Evolutionary conservation across 2,797 vertebrate genomes (phyloP).

Genomic region (Neostethus bicornis): DNA sequence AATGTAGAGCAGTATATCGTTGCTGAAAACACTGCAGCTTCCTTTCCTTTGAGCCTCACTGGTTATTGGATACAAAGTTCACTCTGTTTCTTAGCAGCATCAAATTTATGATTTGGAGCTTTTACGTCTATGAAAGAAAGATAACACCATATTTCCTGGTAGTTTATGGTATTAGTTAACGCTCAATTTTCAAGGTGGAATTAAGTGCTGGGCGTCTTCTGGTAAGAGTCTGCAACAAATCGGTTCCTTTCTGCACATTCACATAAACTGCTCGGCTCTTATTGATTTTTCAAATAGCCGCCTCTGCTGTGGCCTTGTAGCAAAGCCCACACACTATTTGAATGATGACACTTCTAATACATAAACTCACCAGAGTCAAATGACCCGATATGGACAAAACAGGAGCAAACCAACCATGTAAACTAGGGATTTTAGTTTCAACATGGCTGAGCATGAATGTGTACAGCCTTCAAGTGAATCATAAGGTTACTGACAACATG

Average conservation of each 20-base stretch:
- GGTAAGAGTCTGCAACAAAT: slow-evolving; percentile 22
- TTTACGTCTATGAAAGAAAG: slow-evolving; percentile 24
- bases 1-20: slow-evolving; percentile 66
- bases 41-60: slow-evolving; percentile 11
- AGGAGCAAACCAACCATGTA: slow-evolving; percentile 35
- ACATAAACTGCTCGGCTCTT: slow-evolving; percentile 33
- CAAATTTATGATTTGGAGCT: slow-evolving; percentile 33
- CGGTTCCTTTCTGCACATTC: slow-evolving; percentile 38
- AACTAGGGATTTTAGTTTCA: slow-evolving; percentile 33
- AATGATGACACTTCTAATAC: slow-evolving; percentile 55
- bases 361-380: slow-evolving; percentile 41
- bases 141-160: not conserved
- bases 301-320: slow-evolving; percentile 52
- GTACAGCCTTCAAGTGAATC: slow-evolving; percentile 13
- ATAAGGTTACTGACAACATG: slow-evolving; percentile 23
- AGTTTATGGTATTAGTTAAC: slow-evolving; percentile 29
- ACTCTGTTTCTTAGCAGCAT: slow-evolving; percentile 25
- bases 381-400: slow-evolving; percentile 23
- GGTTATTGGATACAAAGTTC: slow-evolving; percentile 16
- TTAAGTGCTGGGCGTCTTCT: slow-evolving; percentile 1
- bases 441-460: slow-evolving; percentile 17
- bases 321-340: slow-evolving; percentile 56
- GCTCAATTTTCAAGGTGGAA: slow-evolving; percentile 14
- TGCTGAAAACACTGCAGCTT: slow-evolving; percentile 43
- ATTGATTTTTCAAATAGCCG: slow-evolving; percentile 66